phyloP scores from a whole-genome alignment of 2,113 vertebrate genomes.

The Thalassarche chlororhynchos region DNA sequence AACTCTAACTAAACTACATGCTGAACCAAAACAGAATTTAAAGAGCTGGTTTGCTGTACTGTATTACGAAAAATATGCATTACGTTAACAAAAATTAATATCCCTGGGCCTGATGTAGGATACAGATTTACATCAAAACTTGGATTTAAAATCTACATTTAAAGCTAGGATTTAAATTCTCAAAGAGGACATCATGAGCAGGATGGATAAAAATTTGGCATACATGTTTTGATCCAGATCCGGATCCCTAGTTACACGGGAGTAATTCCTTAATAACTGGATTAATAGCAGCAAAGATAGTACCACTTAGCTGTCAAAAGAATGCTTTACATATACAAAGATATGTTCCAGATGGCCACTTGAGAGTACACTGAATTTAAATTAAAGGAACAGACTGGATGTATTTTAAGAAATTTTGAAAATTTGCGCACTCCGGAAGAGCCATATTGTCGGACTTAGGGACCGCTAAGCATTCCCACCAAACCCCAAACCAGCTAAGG shows the following conservation, averaged over 20 bases:
- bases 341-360: neutral
- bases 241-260: neutral
- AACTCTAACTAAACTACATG: neutral
- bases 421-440: neutral
- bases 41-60: neutral
- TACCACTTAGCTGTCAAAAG: neutral
- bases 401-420: neutral
- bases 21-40: neutral
- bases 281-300: neutral
- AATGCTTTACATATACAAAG: neutral
- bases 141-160: neutral
- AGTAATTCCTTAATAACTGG: neutral
- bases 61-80: neutral
- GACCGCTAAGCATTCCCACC: neutral
- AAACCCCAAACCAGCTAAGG: neutral
- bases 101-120: neutral
- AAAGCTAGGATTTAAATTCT: neutral
- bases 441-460: rapidly evolving
- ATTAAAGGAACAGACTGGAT: neutral
- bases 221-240: neutral
- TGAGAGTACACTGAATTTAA: neutral
- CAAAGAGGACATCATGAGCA: neutral
- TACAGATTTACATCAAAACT: neutral
- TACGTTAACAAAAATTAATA: neutral
- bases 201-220: neutral